Evolutionary conservation across 1,140 invertebrate species (phyloP).

Genomic region (Coptotermes formosanus): DNA sequence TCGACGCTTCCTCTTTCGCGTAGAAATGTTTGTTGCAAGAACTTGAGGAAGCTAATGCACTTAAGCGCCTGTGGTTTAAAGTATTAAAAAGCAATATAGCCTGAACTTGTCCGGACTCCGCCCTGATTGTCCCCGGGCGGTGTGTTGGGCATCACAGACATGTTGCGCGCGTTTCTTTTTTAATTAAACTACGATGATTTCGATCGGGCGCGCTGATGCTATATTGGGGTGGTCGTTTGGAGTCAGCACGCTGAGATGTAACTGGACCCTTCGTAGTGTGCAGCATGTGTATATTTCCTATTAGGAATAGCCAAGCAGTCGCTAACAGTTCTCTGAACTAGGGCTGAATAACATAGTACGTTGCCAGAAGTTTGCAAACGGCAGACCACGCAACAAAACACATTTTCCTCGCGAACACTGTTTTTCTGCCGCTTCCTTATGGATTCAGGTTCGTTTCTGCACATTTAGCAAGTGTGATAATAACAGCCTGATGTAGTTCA

Average conservation of each 20-base stretch:
- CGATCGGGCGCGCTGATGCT: not conserved
- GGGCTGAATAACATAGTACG: not conserved
- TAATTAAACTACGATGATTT: not conserved
- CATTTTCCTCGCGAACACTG: too few relatives aligned
- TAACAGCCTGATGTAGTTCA: too few relatives aligned
- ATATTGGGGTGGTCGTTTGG: too few relatives aligned
- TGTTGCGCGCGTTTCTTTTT: not conserved
- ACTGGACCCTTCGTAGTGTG: not conserved
- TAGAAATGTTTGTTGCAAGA: too few relatives aligned
- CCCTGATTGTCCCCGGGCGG: not conserved
- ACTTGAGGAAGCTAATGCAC: too few relatives aligned
- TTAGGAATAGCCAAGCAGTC: not conserved
- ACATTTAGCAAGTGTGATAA: too few relatives aligned
- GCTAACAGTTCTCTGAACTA: not conserved
- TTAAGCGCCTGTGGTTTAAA: not conserved
- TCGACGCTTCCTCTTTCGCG: too few relatives aligned
- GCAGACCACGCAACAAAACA: too few relatives aligned
- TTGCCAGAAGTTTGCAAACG: too few relatives aligned
- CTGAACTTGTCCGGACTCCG: not conserved
- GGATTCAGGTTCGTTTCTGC: too few relatives aligned
- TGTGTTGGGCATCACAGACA: not conserved
- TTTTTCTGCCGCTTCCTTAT: too few relatives aligned
- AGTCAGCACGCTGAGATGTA: not conserved
- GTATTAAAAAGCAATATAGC: constrained; percentile 4
- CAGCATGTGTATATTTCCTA: not conserved